These are phyloP conservation scores for Listronotus oregonensis DNA, from an alignment of 1,140 invertebrate species.

Conservation along the genomic window DNA sequence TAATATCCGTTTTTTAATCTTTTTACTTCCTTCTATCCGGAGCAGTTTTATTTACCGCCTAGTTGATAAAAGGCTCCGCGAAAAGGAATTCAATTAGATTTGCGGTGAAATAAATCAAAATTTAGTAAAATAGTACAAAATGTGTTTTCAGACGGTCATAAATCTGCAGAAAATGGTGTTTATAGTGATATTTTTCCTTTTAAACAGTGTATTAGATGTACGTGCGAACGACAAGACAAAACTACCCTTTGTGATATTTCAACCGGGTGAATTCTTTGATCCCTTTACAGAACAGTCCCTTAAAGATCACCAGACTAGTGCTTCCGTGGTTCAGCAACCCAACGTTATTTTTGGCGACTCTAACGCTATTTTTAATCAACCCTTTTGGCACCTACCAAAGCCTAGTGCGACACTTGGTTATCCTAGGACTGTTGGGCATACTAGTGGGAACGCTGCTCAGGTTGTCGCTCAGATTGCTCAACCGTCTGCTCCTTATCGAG, in stretches of 20 bases:
- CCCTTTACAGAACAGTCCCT: constrained; percentile 33
- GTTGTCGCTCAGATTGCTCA: constrained; percentile 12
- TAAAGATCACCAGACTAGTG: constrained; percentile 12
- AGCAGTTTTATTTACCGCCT: too few species aligned
- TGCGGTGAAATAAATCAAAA: too few species aligned
- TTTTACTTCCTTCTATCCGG: too few species aligned
- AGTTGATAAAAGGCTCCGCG: too few species aligned
- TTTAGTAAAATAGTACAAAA: too few species aligned
- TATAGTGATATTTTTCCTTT: constrained; percentile 5
- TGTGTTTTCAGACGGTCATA: too few species aligned
- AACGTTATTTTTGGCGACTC: constrained; percentile 2
- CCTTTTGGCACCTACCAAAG: not conserved
- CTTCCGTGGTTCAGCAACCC: constrained; percentile 2
- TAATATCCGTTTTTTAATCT: too few species aligned
- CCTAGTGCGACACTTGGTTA: not conserved
- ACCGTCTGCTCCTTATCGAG: too few species aligned
- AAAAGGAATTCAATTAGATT: too few species aligned
- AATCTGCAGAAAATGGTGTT: not conserved
- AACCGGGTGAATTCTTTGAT: constrained; percentile 23
- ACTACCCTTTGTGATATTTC: constrained; percentile 8
- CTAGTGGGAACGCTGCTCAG: constrained; percentile 18
- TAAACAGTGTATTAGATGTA: not conserved
- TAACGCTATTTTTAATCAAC: not conserved
- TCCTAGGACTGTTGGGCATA: constrained; percentile 3
- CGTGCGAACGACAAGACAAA: not conserved